A percentile compares a stretch with the other conserved stretches of the same genome.
phyloP scores from a whole-genome alignment of 2,113 vertebrate genomes.

The Tetraodon nigroviridis region DNA sequence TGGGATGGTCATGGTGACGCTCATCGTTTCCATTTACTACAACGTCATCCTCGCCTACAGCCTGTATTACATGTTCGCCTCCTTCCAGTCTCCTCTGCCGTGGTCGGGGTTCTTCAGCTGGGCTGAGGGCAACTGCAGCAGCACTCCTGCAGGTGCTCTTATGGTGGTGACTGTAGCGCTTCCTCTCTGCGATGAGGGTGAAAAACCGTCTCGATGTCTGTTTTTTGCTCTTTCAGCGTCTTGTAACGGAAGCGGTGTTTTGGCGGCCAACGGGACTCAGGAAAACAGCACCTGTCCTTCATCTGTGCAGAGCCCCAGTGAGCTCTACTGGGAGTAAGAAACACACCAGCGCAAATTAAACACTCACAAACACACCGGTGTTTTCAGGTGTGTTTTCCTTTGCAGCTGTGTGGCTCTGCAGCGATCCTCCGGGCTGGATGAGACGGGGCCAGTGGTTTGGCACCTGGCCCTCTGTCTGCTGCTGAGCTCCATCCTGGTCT shows the following conservation, averaged over 20 bases:
- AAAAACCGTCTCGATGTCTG: background rate
- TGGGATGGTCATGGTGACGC: constrained; percentile 83
- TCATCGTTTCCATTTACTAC: constrained; percentile 85
- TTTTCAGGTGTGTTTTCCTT: constrained; percentile 10
- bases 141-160: constrained; percentile 69
- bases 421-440: constrained; percentile 80
- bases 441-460: constrained; percentile 88
- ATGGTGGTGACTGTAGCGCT: background rate
- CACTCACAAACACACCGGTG: background rate
- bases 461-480: constrained; percentile 92
- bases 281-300: constrained; percentile 57
- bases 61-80: constrained; percentile 91
- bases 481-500: constrained; percentile 81
- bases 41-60: constrained; percentile 91
- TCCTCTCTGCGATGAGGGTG: background rate
- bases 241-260: constrained; percentile 70
- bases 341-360: background rate
- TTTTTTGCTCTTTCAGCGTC: constrained; percentile 29
- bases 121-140: constrained; percentile 78
- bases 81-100: constrained; percentile 85
- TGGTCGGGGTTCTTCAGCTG: constrained; percentile 80
- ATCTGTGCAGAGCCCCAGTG: constrained; percentile 78
- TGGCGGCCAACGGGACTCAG: constrained; percentile 70
- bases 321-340: constrained; percentile 95
- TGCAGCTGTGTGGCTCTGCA: constrained; percentile 78